These are phyloP conservation scores for Parnassius orleans DNA, from an alignment of 2,888 invertebrate species.

Conservation along the genomic window DNA sequence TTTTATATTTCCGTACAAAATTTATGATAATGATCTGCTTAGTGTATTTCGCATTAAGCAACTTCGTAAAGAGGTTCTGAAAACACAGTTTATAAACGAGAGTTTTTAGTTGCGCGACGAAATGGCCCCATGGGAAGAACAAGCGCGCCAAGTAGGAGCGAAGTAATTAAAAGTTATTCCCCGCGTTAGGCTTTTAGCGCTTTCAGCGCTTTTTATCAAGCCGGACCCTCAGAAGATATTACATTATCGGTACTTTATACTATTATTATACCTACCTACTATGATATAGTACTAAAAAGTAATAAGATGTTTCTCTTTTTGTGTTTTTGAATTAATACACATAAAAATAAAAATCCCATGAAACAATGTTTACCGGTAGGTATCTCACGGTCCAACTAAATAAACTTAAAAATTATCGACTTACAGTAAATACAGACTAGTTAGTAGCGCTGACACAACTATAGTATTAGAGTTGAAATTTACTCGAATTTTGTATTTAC, in stretches of 20 bases:
- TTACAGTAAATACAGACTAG: too few species aligned
- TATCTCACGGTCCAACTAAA: too few species aligned
- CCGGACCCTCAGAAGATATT: constrained; percentile 24
- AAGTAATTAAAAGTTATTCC: constrained; percentile 75
- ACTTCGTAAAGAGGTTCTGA: constrained; percentile 47
- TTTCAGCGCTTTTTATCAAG: constrained; percentile 33
- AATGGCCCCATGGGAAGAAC: constrained; percentile 62
- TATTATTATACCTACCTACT: too few species aligned
- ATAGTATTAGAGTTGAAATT: too few species aligned
- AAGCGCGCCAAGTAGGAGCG: constrained; percentile 58
- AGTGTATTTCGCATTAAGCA: constrained; percentile 45
- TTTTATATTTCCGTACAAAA: background rate
- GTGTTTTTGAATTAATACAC: too few species aligned
- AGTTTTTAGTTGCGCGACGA: constrained; percentile 65
- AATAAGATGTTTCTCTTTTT: too few species aligned
- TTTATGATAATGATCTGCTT: constrained; percentile 11
- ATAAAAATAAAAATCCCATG: too few species aligned
- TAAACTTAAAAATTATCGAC: too few species aligned
- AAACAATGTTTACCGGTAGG: too few species aligned
- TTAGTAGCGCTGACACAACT: too few species aligned
- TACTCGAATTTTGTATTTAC: too few species aligned
- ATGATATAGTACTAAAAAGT: too few species aligned
- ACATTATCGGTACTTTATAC: background rate
- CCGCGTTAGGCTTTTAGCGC: constrained; percentile 32
- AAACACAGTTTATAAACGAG: constrained; percentile 62